Base-by-base conservation (phyloP, 64 coral and sea anemone species). In the Anthopleura sola region DNA sequence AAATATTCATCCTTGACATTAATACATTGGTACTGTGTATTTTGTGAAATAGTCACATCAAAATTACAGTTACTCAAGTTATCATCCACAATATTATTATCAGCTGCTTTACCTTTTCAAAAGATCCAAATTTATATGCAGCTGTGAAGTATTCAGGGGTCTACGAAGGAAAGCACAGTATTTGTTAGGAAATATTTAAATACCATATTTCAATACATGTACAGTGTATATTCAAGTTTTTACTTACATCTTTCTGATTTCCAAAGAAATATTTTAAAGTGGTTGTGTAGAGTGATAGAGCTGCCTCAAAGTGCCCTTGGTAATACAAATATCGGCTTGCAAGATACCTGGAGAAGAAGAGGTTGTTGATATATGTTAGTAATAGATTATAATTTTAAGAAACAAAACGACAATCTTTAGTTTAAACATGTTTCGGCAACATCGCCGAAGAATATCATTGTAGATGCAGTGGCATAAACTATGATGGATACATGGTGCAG, bases 101-200 rank as follows among this genome's bases (percentile, higher is more conserved):
- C 8, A 28, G 21, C 11, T 23, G 58, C 6, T 62, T 26, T 21
- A 99, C 96, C 96, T 99, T 99, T 74, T 99, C 96, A 94, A 99
- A 99, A 40, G 97, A 99, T 36, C 97, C 97, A 92, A 90, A 94
- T 66, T 94, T 99, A 87, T 99, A 99, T 40, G 97, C 93, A 80
- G 97, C 97, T 49, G 94, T 94, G 20, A 90, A 89, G 38, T 99
- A 94, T 79, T 99, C 97, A 51, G 92, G 89, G 71, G 92, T 99
- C 97, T 99, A 60, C 32, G 78, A 51, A 58, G 46, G 49, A 49
- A 46, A 26, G 12, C 76, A 48, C 15, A 79, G 40, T 44, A 2
- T 44, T 44, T 44, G 40, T 44, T 0, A 44, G 40, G 40, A 44
- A 44, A 8, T 44, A 44, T 44, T 44, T 8, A 44, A n/a, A n/a